These are phyloP conservation scores for Ciconia boyciana DNA, from an alignment of 2,113 vertebrate species.

Conservation along the genomic window DNA sequence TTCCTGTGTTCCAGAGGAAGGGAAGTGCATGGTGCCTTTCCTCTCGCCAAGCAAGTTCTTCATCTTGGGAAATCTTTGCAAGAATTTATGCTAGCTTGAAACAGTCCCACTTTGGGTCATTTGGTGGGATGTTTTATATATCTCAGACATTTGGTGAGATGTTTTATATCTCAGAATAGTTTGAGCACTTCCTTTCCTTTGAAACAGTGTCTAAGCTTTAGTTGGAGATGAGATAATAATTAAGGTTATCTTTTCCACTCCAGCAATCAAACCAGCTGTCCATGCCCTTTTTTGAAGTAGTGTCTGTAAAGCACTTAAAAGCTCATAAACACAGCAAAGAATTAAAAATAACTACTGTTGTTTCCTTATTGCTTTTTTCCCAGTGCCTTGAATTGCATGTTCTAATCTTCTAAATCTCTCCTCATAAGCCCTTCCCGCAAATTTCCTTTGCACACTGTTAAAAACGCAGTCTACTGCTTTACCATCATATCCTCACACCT, in stretches of 20 bases:
- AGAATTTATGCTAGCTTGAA: not conserved
- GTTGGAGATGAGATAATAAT: not conserved
- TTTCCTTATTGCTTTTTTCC: not conserved
- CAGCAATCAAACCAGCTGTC: not conserved
- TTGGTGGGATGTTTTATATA: not conserved
- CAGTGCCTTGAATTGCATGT: not conserved
- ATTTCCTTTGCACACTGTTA: not conserved
- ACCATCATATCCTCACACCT: not conserved
- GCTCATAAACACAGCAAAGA: not conserved
- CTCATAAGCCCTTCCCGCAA: not conserved
- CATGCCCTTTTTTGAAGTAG: not conserved
- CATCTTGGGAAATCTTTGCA: not conserved
- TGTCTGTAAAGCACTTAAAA: not conserved
- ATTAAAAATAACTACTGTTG: not conserved
- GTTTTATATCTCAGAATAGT: not conserved
- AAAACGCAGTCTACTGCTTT: not conserved
- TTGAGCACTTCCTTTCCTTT: not conserved
- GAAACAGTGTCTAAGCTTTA: not conserved
- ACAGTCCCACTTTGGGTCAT: not conserved
- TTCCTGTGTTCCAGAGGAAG: not conserved
- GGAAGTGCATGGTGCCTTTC: not conserved
- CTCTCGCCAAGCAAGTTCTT: not conserved
- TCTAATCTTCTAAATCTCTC: not conserved
- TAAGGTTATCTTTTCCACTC: not conserved
- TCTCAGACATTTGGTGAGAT: not conserved